Percentiles rank a stretch among this genome's conserved stretches.
These are phyloP conservation scores for Drosophila gunungcola DNA, from an alignment of 1,140 invertebrate genomes.

Conservation along the genomic window DNA sequence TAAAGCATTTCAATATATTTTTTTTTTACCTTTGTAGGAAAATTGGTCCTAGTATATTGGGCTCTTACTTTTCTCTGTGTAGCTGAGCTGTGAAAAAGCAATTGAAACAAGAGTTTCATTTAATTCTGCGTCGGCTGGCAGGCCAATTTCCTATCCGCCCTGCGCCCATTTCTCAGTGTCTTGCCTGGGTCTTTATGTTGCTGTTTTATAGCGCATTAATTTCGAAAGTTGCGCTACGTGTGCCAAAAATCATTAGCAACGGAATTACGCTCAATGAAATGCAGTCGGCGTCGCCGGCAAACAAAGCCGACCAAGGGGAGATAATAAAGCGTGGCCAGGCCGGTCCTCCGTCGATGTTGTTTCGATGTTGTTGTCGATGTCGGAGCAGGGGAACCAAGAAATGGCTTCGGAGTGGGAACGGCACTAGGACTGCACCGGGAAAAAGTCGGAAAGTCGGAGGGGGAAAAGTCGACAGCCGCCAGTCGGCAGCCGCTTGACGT, in stretches of 20 bases:
- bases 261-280: conserved; percentile 84
- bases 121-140: conserved; percentile 62
- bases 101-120: conserved; percentile 78
- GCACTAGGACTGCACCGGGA: neutral
- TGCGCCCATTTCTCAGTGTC: conserved; percentile 76
- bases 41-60: too few species aligned
- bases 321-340: conserved; percentile 77
- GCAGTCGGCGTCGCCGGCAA: conserved; percentile 61
- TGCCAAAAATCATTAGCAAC: conserved; percentile 84
- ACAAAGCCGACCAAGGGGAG: conserved; percentile 56
- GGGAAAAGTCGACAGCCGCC: conserved; percentile 54
- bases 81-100: conserved; percentile 59
- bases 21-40: too few species aligned
- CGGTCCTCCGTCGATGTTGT: conserved; percentile 1
- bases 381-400: conserved; percentile 25
- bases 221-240: conserved; percentile 81
- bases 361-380: conserved; percentile 13
- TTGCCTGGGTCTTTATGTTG: conserved; percentile 45
- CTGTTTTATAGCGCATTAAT: conserved; percentile 81
- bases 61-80: conserved; percentile 1
- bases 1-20: too few species aligned
- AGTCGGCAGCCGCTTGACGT: conserved; percentile 40
- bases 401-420: neutral
- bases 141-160: conserved; percentile 75
- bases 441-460: conserved; percentile 17